Percentiles rank a stretch among this genome's conserved stretches.
Conservation (phyloP, 2,797 vertebrate genomes). For the Sebastes baramenuke region DNA sequence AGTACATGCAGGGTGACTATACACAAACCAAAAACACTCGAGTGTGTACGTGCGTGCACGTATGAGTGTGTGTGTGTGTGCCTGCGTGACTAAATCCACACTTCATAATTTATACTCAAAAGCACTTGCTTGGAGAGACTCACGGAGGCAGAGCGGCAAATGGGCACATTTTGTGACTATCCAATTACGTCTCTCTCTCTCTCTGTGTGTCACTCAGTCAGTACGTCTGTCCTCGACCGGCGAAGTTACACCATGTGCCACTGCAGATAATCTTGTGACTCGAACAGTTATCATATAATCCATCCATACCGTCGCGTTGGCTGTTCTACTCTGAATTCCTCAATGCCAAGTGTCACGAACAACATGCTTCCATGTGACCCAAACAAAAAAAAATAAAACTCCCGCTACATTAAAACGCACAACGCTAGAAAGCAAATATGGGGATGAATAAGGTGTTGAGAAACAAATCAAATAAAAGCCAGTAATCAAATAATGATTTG, state of each 20-base stretch:
- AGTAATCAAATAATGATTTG: background rate
- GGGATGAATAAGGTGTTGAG: background rate
- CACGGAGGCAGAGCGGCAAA: constrained; percentile 68
- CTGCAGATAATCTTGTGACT: constrained; percentile 17
- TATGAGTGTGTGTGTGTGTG: background rate
- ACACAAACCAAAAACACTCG: background rate
- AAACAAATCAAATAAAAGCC: background rate
- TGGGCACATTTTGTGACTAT: constrained; percentile 69
- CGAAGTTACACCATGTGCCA: constrained; percentile 8
- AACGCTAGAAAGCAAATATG: background rate
- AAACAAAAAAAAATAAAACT: background rate
- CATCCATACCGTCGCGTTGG: background rate
- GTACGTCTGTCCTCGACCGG: background rate
- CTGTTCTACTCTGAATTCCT: background rate
- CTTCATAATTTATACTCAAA: constrained; percentile 79
- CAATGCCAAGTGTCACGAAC: background rate
- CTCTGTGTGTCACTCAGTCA: background rate
- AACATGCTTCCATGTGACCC: background rate
- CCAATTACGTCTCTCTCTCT: constrained; percentile 36
- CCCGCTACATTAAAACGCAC: background rate
- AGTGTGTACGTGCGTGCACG: background rate
- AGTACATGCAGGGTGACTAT: constrained; percentile 26
- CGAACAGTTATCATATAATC: constrained; percentile 31
- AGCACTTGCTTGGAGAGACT: constrained; percentile 70
- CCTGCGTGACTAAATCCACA: constrained; percentile 67